Evolutionary conservation across 1,140 invertebrate genomes (phyloP), one percentile per base, ranked within the genome.

Genomic region (Whitmania pigra): DNA sequence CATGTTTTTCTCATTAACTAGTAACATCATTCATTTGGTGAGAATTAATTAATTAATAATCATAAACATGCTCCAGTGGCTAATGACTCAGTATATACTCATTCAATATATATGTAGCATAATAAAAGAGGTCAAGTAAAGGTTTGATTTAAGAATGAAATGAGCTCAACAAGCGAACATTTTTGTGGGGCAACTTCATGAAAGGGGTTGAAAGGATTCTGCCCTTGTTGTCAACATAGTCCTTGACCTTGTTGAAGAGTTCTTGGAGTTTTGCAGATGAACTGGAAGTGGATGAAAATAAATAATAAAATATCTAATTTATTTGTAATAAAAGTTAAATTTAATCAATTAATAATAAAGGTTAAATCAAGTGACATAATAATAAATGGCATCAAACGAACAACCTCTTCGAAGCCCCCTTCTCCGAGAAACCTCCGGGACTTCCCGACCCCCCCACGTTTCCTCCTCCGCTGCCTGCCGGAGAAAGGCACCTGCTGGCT

Each of bases 211-310:
- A 85, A 7, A 85, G 76, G n/a, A 82, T 78, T 18, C 85, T 74
- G n/a, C 81, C 82, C 49, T 80, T 78, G 4, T 78, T 73, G 75
- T 86, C 84, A 18, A 77, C 80, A 68, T 90, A 93, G 80, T 95
- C 92, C 76, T 89, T 87, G 20, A 97, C 88, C 18, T 91, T 88
- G 75, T 95, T 91, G 79, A 91, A 94, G 76, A 95, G 83, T n/a
- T 89, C 89, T 78, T 88, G 88, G 76, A 94, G 83, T 78, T 93
- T 93, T 79, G 88, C 57, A 63, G 22, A 25, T 63, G 57, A 31
- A 25, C 57, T 63, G 57, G 22, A 63, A 11, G 9, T 49, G 43
- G 3, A 49, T 3, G 43, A 13, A 49, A 49, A 13, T 15, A 49
- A 15, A 49, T 15, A 49, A 49, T 11, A 49, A 49, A 49, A 17